Conservation (phyloP, 2,113 vertebrate species). For the Dasyprocta punctata region DNA sequence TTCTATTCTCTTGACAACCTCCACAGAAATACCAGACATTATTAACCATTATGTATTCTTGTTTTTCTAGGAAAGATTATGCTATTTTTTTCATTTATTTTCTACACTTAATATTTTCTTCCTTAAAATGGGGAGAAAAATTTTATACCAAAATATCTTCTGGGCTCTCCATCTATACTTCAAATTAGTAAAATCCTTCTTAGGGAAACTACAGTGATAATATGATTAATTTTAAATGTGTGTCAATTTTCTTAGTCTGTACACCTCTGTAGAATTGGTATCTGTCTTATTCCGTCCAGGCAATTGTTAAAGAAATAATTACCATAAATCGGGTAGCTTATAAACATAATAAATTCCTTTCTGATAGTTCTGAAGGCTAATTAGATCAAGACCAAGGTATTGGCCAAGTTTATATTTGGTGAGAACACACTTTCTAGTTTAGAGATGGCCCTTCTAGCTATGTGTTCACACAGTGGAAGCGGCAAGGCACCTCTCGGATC, state of each 20-base stretch:
- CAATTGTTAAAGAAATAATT: too few species aligned
- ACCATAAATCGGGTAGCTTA: not conserved
- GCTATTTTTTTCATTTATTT: conserved; percentile 43
- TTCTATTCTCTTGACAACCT: not conserved
- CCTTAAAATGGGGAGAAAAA: not conserved
- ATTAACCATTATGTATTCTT: not conserved
- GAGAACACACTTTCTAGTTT: not conserved
- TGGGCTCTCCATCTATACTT: not conserved
- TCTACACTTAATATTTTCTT: conserved; percentile 33
- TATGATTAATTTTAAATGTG: not conserved
- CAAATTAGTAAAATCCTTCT: conserved; percentile 31
- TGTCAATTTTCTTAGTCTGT: not conserved
- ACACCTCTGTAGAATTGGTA: not conserved
- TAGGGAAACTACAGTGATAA: not conserved
- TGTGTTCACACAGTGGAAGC: not conserved
- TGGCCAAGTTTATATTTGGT: not conserved
- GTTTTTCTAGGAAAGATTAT: not conserved
- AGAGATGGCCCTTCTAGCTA: not conserved
- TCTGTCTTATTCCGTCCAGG: not conserved
- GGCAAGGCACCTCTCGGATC: not conserved
- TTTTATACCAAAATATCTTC: conserved; percentile 25
- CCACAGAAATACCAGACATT: not conserved
- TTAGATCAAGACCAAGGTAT: not conserved
- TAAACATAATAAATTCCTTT: not conserved
- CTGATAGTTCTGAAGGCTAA: not conserved